Conservation (phyloP, 2,888 invertebrate species). For the Bimastos eiseni region DNA sequence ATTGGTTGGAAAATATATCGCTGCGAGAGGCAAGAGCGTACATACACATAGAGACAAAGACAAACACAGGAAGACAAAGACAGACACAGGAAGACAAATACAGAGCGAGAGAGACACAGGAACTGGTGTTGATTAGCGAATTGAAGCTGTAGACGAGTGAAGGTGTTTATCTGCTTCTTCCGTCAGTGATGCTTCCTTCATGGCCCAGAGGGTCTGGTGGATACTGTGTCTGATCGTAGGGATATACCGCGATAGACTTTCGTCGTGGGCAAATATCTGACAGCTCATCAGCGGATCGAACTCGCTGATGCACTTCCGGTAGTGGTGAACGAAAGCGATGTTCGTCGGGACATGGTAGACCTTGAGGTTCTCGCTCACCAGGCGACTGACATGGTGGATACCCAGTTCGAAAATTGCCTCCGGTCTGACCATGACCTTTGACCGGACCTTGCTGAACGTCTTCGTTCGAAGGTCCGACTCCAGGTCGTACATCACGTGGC, state of each 20-base stretch:
- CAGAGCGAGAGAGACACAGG: background rate
- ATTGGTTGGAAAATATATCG: background rate
- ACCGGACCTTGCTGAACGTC: constrained; percentile 50
- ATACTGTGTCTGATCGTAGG: constrained; percentile 42
- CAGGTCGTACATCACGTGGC: constrained; percentile 44
- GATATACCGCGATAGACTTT: constrained; percentile 40
- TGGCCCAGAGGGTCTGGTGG: constrained; percentile 41
- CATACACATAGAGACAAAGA: background rate
- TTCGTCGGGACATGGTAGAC: constrained; percentile 47
- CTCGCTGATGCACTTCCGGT: constrained; percentile 54
- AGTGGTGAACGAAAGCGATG: constrained; percentile 54
- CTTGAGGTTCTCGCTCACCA: constrained; percentile 51
- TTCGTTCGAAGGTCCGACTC: constrained; percentile 49
- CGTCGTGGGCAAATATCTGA: constrained; percentile 41
- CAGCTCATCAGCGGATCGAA: constrained; percentile 50
- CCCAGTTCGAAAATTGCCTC: constrained; percentile 62
- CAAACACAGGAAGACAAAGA: background rate
- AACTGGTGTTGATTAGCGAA: background rate
- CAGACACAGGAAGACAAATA: background rate
- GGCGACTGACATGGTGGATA: constrained; percentile 63
- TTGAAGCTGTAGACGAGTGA: background rate
- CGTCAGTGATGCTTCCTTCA: constrained; percentile 37
- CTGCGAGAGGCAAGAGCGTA: background rate
- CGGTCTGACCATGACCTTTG: constrained; percentile 61
- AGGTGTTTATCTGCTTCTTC: background rate